Conservation (phyloP, 2,113 vertebrate species). For the Leucosticte australis region DNA sequence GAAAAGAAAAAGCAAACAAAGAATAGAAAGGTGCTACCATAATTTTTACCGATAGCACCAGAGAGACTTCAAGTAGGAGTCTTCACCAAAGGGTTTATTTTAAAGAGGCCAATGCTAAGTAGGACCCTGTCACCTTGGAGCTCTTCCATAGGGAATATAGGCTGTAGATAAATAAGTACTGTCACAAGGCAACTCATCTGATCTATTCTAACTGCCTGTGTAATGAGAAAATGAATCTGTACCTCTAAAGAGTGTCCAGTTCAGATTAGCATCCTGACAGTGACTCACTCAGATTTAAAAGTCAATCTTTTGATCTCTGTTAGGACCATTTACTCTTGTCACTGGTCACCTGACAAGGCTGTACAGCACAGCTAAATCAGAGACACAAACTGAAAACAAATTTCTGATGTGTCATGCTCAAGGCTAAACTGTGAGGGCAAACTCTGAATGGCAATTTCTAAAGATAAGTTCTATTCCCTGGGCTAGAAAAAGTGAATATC, state of each 20-base stretch:
- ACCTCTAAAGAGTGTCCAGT: background rate
- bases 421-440: background rate
- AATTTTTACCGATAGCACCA: background rate
- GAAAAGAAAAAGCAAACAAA: background rate
- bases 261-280: background rate
- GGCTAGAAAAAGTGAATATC: background rate
- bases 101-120: background rate
- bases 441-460: background rate
- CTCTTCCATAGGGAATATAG: background rate
- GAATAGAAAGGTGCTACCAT: background rate
- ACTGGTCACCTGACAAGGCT: background rate
- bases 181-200: background rate
- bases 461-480: background rate
- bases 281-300: constrained; percentile 39
- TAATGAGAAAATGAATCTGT: background rate
- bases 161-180: background rate
- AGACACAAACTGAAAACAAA: constrained; percentile 17
- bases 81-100: background rate
- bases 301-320: background rate
- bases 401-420: background rate
- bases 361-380: background rate
- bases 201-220: background rate
- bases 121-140: background rate
- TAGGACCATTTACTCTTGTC: background rate
- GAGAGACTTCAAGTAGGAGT: background rate